Evolutionary conservation across 2,113 vertebrate species (phyloP).

Genomic region (Channa argus): DNA sequence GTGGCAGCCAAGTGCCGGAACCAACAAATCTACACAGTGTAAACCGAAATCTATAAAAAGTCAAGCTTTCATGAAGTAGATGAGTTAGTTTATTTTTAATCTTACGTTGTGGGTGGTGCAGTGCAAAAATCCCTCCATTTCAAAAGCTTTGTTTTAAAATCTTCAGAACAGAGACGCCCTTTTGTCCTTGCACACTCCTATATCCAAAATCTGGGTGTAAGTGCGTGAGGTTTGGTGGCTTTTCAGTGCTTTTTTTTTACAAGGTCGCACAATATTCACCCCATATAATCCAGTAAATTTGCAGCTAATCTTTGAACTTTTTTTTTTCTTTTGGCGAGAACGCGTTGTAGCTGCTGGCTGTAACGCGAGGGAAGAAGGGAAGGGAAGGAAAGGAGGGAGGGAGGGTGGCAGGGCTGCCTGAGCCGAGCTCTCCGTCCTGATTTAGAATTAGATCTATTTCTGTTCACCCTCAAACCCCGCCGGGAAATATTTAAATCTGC

Average conservation of each 20-base stretch:
- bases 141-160: constrained; percentile 1
- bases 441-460: constrained; percentile 84
- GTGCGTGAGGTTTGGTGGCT: constrained; percentile 6
- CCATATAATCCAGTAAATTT: constrained; percentile 19
- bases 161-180: constrained; percentile 7
- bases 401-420: constrained; percentile 36
- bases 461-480: constrained; percentile 70
- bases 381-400: background rate
- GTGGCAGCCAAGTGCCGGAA: constrained; percentile 53
- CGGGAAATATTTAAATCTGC: constrained; percentile 81
- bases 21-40: constrained; percentile 51
- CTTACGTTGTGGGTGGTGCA: background rate
- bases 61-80: constrained; percentile 32
- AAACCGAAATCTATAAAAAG: constrained; percentile 38
- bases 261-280: constrained; percentile 9
- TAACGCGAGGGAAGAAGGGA: constrained; percentile 15
- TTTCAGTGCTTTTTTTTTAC: constrained; percentile 9
- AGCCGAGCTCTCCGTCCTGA: constrained; percentile 73
- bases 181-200: constrained; percentile 21
- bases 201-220: constrained; percentile 17
- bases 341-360: constrained; percentile 55
- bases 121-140: background rate
- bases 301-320: constrained; percentile 53
- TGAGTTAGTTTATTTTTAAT: constrained; percentile 9
- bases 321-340: constrained; percentile 12